A percentile compares a stretch with the other conserved stretches of the same genome.
phyloP scores from a whole-genome alignment of 2,797 vertebrate genomes.

The Cyprinodon diabolis region DNA sequence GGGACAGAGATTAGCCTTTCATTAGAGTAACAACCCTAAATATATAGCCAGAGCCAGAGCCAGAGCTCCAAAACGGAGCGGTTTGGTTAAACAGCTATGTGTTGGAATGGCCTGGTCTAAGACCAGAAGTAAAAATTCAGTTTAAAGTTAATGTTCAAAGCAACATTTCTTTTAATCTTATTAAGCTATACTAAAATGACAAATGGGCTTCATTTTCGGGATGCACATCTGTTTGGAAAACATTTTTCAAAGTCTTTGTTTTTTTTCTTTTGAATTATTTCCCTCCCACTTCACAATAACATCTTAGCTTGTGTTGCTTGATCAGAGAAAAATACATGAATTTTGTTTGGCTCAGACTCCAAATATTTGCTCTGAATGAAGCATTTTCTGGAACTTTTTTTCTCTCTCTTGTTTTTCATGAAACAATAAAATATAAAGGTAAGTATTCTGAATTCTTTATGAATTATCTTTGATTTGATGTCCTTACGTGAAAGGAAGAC shows the following conservation, averaged over 20 bases:
- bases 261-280: not conserved
- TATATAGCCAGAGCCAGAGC: too few relatives aligned
- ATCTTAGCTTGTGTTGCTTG: not conserved
- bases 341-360: not conserved
- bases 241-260: not conserved
- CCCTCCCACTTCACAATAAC: not conserved
- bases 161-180: not conserved
- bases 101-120: too few relatives aligned
- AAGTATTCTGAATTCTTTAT: not conserved
- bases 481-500: not conserved
- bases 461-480: not conserved
- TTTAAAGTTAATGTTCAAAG: not conserved
- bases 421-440: not conserved
- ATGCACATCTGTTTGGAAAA: not conserved
- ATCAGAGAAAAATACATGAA: not conserved
- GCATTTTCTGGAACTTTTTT: not conserved
- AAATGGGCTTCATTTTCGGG: not conserved
- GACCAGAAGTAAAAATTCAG: too few relatives aligned
- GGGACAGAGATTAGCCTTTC: too few relatives aligned
- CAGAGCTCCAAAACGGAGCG: too few relatives aligned
- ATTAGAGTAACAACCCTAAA: too few relatives aligned
- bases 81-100: too few relatives aligned
- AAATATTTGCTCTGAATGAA: not conserved
- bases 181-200: not conserved
- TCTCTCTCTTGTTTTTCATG: not conserved